Evolutionary conservation across 2,113 vertebrate species (phyloP), one percentile per base, ranked within the genome.

Genomic region (Charadrius vociferus): DNA sequence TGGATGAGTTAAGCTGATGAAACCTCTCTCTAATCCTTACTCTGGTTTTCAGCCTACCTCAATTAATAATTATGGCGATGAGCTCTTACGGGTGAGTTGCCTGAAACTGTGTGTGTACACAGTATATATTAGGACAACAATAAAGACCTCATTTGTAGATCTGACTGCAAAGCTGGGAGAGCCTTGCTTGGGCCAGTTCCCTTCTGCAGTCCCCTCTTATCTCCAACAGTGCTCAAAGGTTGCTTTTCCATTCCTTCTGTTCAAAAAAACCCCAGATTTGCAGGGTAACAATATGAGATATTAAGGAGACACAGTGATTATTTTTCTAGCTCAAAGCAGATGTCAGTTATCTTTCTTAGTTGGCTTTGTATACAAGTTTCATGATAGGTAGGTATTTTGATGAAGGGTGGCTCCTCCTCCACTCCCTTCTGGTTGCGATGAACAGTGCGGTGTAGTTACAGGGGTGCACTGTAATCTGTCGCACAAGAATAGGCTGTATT

Each of bases 391-490:
- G 39, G 63, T 86, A 13, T 67, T 90, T 45, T 66, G 68, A 12
- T 66, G 81, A 32, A 63, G 63, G 20, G 50, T 71, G 34, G 36
- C 43, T 75, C 62, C 43, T 62, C 14, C 77, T 67, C 41, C 41
- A 3, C 49, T 65, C 12, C 43, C 37, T 52, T 34, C 45, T 65
- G 22, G n/a, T 32, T 47, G 50, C 15, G 32, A 75, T n/a, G 50
- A 37, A 12, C 0, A 21, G 27, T 12, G 56, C 27, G 7, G 2
- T 58, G 66, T 18, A 10, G 34, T 43, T 52, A 12, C 45, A 39
- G 62, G 79, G 56, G 29, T 61, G 24, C 4, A 1, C 58, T n/a
- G 29, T 39, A 29, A 12, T 1, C 39, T 34, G 0, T 56, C 0
- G 1, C 47, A 21, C 45, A 14, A n/a, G 45, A 61, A 39, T 2